Evolutionary conservation across 2,888 invertebrate species (phyloP), one percentile per base, ranked within the genome.

Genomic region (Camptogramma bilineatum): DNA sequence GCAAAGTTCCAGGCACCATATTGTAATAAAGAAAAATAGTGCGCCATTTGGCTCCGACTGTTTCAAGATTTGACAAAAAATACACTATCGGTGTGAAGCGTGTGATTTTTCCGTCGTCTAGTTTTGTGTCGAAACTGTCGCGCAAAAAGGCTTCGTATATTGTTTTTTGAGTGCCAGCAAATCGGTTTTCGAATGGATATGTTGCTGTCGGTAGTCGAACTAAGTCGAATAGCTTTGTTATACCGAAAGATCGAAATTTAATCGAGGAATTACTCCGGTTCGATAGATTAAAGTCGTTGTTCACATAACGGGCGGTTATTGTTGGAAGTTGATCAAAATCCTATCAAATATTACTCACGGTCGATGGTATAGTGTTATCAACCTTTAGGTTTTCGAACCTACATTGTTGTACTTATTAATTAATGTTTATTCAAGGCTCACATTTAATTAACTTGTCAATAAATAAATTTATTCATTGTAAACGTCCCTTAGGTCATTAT

Each of bases 41-140:
- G 54, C 47, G 52, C 62, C 62, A 59, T 66, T 62, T 66, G 58
- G 58, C 50, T 28, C 57, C 44, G 42, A 59, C 47, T 54, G 58
- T 51, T 66, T 59, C 62, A 51, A 54, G 58, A 65, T 65, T 69
- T 50, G 61, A 58, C 68, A 65, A 68, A 70, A 70, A 68, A 59
- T 63, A 66, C 60, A 64, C 66, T 61, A 44, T 58, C 34, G 21
- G 42, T 48, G 51, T 62, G 59, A 68, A 61, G 51, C 39, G 59
- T 48, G 61, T 66, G 39, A 55, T 70, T 66, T 66, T 64, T 48
- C 61, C 55, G 51, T 59, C 60, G 46, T 61, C 59, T 53, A 51
- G 51, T 62, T 66, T 57, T 61, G 64, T 62, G 52, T 64, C 60
- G 57, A 60, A 64, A 59, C 59, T 34, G 66, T 44, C 63, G 52